These are phyloP conservation scores for Notiomystis cincta DNA, from an alignment of 2,113 vertebrate genomes.

Conservation along the genomic window DNA sequence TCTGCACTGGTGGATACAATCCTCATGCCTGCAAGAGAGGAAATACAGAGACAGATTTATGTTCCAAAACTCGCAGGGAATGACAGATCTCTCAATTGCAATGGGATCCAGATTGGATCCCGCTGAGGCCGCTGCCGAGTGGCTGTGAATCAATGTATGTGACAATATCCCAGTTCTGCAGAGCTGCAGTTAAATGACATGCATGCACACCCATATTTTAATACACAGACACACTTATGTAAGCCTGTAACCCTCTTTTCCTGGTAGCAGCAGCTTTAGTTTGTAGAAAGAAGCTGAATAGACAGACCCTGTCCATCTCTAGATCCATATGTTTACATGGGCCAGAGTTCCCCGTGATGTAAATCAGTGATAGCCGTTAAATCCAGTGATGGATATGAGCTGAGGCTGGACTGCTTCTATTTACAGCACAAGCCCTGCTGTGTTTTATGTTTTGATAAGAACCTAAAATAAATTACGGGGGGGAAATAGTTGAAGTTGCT, in stretches of 20 bases:
- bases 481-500: background rate
- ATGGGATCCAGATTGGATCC: background rate
- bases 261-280: background rate
- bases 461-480: background rate
- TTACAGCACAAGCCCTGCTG: conserved; percentile 25
- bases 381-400: background rate
- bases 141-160: background rate
- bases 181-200: background rate
- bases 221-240: background rate
- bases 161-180: background rate
- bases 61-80: background rate
- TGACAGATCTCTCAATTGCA: background rate
- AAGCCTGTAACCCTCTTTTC: background rate
- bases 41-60: background rate
- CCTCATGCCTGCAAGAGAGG: background rate
- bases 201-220: background rate
- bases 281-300: background rate
- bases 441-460: conserved; percentile 37
- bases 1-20: background rate
- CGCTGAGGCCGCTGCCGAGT: background rate
- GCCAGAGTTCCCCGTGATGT: background rate
- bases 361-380: background rate
- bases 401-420: conserved; percentile 6
- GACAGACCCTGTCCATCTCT: background rate
- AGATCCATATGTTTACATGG: background rate